Evolutionary conservation across 2,113 vertebrate species (phyloP).

Genomic region (Nibea coibor): DNA sequence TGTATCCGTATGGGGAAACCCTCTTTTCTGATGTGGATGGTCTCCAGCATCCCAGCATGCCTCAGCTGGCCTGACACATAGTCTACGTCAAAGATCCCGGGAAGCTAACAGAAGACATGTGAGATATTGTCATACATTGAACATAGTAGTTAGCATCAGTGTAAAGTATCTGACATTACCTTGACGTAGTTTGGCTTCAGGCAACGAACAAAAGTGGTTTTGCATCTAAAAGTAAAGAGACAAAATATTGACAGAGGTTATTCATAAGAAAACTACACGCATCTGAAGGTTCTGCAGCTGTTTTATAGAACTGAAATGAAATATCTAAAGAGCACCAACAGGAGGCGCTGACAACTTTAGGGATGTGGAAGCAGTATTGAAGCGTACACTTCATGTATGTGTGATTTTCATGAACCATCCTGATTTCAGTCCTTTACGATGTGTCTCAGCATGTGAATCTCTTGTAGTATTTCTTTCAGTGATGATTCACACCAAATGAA

Average conservation of each 20-base stretch:
- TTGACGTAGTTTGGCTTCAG: constrained; percentile 89
- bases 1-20: constrained; percentile 88
- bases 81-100: constrained; percentile 90
- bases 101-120: constrained; percentile 77
- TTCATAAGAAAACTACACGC: background rate
- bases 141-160: background rate
- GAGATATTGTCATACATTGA: background rate
- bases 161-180: constrained; percentile 77
- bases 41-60: constrained; percentile 89
- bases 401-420: background rate
- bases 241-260: constrained; percentile 30
- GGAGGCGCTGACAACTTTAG: background rate
- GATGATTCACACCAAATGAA: constrained; percentile 13
- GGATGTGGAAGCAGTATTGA: background rate
- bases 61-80: constrained; percentile 88
- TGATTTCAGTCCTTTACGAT: background rate
- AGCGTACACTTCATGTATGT: too few species aligned
- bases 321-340: background rate
- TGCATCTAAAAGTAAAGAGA: constrained; percentile 81
- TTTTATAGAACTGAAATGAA: background rate
- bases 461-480: background rate
- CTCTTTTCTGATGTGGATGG: constrained; percentile 84
- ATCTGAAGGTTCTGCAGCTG: background rate
- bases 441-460: background rate
- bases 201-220: constrained; percentile 88